phyloP scores from a whole-genome alignment of 2,797 vertebrate species.

The Halcyon smyrnensis region DNA sequence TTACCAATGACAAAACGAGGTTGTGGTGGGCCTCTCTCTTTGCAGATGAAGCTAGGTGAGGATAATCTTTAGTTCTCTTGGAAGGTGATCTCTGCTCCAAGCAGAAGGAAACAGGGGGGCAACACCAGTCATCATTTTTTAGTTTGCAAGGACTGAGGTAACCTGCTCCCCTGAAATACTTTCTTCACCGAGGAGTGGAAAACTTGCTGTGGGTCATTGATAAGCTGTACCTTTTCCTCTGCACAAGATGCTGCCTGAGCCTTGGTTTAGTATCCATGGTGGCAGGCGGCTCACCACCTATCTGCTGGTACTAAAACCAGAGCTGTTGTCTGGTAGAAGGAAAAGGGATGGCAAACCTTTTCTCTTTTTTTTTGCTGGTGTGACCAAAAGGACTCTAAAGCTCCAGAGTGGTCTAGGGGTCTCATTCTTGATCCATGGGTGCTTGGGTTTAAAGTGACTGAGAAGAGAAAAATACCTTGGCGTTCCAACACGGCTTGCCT shows the following conservation, averaged over 20 bases:
- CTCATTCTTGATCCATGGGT: neutral
- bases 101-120: neutral
- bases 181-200: neutral
- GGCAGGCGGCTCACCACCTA: neutral
- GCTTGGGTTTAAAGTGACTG: neutral
- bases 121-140: neutral
- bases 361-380: neutral
- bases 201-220: neutral
- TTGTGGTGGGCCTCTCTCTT: neutral
- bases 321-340: neutral
- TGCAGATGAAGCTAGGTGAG: neutral
- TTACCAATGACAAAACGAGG: accelerated
- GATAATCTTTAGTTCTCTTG: neutral
- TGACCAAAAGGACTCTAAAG: neutral
- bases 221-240: neutral
- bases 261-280: neutral
- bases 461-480: neutral
- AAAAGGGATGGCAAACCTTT: neutral
- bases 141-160: neutral
- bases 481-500: neutral
- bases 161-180: neutral
- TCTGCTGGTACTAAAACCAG: neutral
- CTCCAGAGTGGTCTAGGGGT: neutral
- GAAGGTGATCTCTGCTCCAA: neutral
- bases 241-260: neutral